These are phyloP conservation scores for Monochamus alternatus DNA, from an alignment of 2,888 invertebrate genomes.

Conservation along the genomic window DNA sequence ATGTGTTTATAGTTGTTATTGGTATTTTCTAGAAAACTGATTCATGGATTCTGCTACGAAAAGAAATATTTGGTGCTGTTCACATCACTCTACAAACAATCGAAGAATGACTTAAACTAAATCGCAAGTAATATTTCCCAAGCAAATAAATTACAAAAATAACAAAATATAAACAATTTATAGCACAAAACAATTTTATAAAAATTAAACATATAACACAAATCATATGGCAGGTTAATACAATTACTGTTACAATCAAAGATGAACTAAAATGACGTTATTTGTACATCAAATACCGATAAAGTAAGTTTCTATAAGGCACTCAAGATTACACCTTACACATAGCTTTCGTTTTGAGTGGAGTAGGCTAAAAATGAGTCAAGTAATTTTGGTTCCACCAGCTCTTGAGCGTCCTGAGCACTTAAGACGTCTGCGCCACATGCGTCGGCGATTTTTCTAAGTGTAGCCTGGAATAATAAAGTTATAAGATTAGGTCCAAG, in stretches of 20 bases:
- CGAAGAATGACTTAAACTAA: not conserved
- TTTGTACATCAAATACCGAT: slow-evolving; percentile 4
- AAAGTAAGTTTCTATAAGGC: slow-evolving; percentile 6
- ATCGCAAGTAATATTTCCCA: not conserved
- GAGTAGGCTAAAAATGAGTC: slow-evolving; percentile 87
- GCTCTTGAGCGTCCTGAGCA: slow-evolving; percentile 79
- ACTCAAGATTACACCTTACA: slow-evolving; percentile 69
- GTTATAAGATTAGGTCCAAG: slow-evolving; percentile 20
- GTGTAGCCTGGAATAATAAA: slow-evolving; percentile 74
- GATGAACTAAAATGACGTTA: slow-evolving; percentile 22
- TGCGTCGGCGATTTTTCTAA: slow-evolving; percentile 76
- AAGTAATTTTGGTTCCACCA: slow-evolving; percentile 83
- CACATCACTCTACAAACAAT: not conserved
- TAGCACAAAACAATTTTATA: slow-evolving; percentile 39
- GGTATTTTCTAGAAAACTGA: too few species aligned
- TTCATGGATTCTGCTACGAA: too few species aligned
- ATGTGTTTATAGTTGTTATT: too few species aligned
- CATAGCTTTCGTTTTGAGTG: slow-evolving; percentile 86
- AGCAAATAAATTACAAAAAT: slow-evolving; percentile 39
- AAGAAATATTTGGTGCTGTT: not conserved
- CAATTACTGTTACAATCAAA: not conserved
- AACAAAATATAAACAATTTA: slow-evolving; percentile 42
- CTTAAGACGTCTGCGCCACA: slow-evolving; percentile 74
- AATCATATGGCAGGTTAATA: slow-evolving; percentile 29
- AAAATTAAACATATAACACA: slow-evolving; percentile 31